Conservation (phyloP, 2,888 invertebrate species). For the Apodemia duryi region DNA sequence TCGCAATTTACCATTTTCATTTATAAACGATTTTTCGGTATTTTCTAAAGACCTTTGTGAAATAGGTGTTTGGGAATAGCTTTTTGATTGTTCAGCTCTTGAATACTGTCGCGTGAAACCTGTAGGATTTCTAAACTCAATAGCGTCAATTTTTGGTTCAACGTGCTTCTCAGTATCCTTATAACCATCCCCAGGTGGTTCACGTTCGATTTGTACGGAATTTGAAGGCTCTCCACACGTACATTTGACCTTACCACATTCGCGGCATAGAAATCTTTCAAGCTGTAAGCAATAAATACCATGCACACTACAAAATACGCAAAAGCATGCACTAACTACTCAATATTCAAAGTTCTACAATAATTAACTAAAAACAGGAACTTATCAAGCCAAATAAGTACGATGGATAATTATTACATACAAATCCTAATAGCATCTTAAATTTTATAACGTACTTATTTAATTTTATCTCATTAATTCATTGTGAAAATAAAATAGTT, state of each 20-base stretch:
- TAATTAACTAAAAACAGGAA: constrained; percentile 3
- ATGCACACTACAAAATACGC: constrained; percentile 64
- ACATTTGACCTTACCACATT: constrained; percentile 84
- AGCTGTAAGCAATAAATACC: constrained; percentile 83
- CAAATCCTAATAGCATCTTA: background rate
- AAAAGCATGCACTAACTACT: constrained; percentile 12
- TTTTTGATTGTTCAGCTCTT: constrained; percentile 42
- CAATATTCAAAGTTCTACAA: background rate
- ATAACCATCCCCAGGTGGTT: constrained; percentile 27
- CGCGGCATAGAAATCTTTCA: constrained; percentile 86
- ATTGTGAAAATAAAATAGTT: background rate
- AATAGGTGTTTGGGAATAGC: constrained; percentile 37
- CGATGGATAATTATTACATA: background rate
- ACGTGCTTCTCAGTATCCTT: constrained; percentile 27
- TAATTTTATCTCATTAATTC: no score
- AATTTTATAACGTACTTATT: no score
- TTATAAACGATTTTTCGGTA: constrained; percentile 50
- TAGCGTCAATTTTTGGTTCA: constrained; percentile 33
- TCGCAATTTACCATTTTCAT: constrained; percentile 61
- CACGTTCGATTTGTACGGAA: constrained; percentile 30
- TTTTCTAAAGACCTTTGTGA: constrained; percentile 53
- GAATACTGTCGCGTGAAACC: constrained; percentile 46
- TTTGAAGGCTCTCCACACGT: constrained; percentile 63
- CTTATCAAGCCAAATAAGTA: background rate
- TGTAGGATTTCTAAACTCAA: constrained; percentile 52